Percentiles rank a stretch among this genome's conserved stretches.
phyloP scores from a whole-genome alignment of 1,140 invertebrate species.

The Panagrolaimus sp. region DNA sequence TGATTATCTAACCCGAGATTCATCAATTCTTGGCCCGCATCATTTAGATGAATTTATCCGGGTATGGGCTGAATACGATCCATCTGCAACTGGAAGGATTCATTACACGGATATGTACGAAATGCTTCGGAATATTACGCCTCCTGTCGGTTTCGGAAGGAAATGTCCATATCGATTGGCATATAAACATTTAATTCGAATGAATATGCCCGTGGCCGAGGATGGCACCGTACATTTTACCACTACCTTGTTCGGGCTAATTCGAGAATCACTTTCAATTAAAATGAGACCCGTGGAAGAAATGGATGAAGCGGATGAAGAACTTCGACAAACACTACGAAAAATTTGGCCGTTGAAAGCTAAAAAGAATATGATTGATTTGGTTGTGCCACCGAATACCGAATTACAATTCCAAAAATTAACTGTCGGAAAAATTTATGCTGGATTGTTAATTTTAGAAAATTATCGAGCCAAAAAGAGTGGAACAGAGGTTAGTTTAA shows the following conservation, averaged over 20 bases:
- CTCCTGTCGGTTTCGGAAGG: constrained; percentile 96
- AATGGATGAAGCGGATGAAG: constrained; percentile 97
- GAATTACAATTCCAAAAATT: constrained; percentile 67
- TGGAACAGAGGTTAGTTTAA: constrained; percentile 53
- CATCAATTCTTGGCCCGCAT: constrained; percentile 96
- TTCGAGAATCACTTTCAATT: constrained; percentile 94
- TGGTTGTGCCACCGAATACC: constrained; percentile 70
- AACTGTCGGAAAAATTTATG: constrained; percentile 98
- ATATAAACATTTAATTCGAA: constrained; percentile 67
- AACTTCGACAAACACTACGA: constrained; percentile 86
- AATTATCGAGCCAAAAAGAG: constrained; percentile 79
- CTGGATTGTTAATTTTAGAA: constrained; percentile 87
- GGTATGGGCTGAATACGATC: constrained; percentile 99
- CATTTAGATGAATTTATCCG: constrained; percentile 98
- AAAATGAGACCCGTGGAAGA: constrained; percentile 98
- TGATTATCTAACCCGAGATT: constrained; percentile 97
- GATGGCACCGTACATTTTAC: constrained; percentile 97
- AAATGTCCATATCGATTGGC: constrained; percentile 98
- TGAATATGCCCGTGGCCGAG: constrained; percentile 75
- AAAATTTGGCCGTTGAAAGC: constrained; percentile 97
- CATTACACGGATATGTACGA: constrained; percentile 99
- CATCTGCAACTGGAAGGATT: constrained; percentile 94
- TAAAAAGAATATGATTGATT: constrained; percentile 83
- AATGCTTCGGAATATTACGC: constrained; percentile 99
- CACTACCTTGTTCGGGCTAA: constrained; percentile 94